Evolutionary conservation across 2,113 vertebrate species (phyloP).

Genomic region (Emydura subglobosa): DNA sequence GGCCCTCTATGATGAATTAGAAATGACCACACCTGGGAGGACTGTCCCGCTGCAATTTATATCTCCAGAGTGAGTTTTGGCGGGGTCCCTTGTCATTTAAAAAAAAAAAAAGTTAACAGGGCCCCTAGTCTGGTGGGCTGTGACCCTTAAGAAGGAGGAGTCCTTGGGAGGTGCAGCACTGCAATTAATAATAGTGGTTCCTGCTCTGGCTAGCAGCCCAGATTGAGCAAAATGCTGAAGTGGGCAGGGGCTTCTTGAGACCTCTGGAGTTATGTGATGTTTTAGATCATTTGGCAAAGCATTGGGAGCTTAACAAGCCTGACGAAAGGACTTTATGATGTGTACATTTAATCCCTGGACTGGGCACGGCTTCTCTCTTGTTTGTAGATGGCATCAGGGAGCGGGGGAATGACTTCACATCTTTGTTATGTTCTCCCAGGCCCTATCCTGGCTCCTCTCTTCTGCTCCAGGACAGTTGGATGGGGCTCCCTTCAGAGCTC

Average conservation of each 20-base stretch:
- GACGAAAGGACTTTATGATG: neutral
- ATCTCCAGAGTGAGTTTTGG: neutral
- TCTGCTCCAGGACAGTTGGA: neutral
- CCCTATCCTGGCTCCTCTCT: neutral
- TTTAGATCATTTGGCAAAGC: neutral
- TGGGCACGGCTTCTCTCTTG: neutral
- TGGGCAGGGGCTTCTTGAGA: neutral
- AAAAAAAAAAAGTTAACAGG: neutral
- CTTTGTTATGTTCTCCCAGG: neutral
- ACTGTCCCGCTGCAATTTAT: neutral
- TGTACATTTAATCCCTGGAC: neutral
- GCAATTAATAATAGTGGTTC: neutral
- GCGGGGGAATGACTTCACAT: too few relatives aligned
- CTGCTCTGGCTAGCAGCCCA: neutral
- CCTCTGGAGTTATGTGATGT: neutral
- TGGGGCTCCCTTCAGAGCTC: neutral
- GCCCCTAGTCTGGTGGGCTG: neutral
- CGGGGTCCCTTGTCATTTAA: neutral
- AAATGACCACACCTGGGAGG: rapidly evolving
- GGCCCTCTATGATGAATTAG: neutral
- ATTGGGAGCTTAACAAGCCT: neutral
- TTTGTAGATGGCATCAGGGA: neutral
- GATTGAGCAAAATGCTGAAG: neutral
- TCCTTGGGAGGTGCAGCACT: neutral
- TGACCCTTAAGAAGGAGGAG: neutral